Conservation (phyloP, 2,888 invertebrate genomes). For the Caenorhabditis imperialis region DNA sequence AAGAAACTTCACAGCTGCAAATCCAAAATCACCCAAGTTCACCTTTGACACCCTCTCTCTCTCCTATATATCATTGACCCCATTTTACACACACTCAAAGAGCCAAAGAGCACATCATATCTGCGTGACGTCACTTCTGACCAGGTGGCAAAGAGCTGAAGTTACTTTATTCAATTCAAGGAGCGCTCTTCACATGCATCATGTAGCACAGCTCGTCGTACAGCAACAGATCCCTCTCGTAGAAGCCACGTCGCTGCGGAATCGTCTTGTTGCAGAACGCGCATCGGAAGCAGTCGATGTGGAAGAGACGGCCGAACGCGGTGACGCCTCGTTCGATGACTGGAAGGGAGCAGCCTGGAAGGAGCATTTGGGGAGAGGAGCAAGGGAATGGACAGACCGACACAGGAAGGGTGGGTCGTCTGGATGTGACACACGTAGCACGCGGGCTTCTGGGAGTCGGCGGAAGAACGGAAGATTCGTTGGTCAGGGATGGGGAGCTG, state of each 20-base stretch:
- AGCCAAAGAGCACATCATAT: constrained; percentile 2
- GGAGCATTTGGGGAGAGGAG: too few relatives aligned
- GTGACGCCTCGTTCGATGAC: constrained; percentile 19
- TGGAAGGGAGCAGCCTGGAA: constrained; percentile 28
- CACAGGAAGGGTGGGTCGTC: constrained; percentile 34
- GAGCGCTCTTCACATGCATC: constrained; percentile 12
- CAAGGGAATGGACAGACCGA: constrained; percentile 16
- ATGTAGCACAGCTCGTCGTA: constrained; percentile 21
- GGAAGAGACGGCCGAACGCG: constrained; percentile 27
- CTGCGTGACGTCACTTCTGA: constrained; percentile 14
- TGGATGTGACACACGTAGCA: constrained; percentile 44
- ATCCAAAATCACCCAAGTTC: too few relatives aligned
- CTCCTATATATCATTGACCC: too few relatives aligned
- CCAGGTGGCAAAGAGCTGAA: constrained; percentile 11
- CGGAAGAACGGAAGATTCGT: constrained; percentile 12
- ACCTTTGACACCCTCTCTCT: too few relatives aligned
- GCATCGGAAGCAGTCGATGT: constrained; percentile 42
- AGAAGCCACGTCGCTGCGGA: constrained; percentile 26
- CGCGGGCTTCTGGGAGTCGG: constrained; percentile 10
- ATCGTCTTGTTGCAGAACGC: constrained; percentile 28
- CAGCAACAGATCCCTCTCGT: constrained; percentile 26
- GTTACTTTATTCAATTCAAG: constrained; percentile 1
- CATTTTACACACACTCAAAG: too few relatives aligned
- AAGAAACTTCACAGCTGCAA: too few relatives aligned
- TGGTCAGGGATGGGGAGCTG: constrained; percentile 27